Evolutionary conservation across 2,113 vertebrate species (phyloP).

Genomic region (Caretta caretta): DNA sequence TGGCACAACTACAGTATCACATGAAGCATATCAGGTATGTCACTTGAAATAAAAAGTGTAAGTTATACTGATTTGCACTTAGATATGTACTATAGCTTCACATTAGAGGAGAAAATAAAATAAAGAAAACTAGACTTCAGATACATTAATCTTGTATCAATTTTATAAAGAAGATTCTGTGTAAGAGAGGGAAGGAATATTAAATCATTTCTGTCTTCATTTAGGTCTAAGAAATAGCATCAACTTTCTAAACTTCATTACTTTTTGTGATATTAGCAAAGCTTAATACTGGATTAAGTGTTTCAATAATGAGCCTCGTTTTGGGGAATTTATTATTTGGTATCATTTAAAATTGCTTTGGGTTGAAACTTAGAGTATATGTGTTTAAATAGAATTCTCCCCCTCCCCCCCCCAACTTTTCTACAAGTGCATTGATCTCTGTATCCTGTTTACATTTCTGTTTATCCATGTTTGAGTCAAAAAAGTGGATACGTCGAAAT

Average conservation of each 20-base stretch:
- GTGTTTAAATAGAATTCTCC: not conserved
- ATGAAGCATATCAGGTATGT: constrained; percentile 86
- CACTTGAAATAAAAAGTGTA: constrained; percentile 4
- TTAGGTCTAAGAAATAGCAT: not conserved
- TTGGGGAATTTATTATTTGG: not conserved
- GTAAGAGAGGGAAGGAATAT: not conserved
- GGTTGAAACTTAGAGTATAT: not conserved
- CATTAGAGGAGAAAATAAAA: not conserved
- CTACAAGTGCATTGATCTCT: not conserved
- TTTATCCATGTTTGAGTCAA: not conserved
- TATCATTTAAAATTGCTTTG: not conserved
- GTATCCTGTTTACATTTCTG: not conserved
- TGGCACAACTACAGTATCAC: constrained; percentile 73
- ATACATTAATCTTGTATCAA: not conserved
- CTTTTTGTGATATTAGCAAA: not conserved
- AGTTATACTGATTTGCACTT: not conserved
- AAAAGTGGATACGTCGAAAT: not conserved
- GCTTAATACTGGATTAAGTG: not conserved
- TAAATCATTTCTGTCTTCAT: not conserved
- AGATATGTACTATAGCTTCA: not conserved
- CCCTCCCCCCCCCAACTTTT: not conserved
- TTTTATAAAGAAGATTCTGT: not conserved
- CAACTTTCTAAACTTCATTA: not conserved
- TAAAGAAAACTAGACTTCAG: not conserved
- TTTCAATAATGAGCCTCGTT: not conserved